These are phyloP conservation scores for Pseudococcus jackbeardsleyi DNA, from an alignment of 2,888 invertebrate genomes.

Conservation along the genomic window DNA sequence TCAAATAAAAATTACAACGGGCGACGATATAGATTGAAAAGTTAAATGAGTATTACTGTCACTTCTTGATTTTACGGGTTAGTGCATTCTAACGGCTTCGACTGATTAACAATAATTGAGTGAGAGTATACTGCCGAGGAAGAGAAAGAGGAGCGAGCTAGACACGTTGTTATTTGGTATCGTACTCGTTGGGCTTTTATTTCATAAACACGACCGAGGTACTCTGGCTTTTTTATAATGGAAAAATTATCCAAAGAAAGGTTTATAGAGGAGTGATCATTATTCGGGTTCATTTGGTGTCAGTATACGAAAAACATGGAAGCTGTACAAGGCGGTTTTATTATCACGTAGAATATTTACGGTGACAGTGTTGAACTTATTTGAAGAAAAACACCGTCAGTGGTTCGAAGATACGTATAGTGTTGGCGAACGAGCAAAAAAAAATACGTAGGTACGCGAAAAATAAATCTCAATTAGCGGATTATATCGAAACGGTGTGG, in stretches of 20 bases:
- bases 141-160: neutral
- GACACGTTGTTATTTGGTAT: neutral
- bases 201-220: neutral
- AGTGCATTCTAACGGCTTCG: conserved; percentile 58
- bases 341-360: conserved; percentile 30
- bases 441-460: neutral
- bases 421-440: neutral
- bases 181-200: neutral
- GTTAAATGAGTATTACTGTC: conserved; percentile 53
- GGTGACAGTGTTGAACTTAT: conserved; percentile 40
- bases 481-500: neutral
- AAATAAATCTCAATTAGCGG: conserved; percentile 57
- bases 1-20: conserved; percentile 49
- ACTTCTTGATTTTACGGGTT: conserved; percentile 59
- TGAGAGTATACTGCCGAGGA: conserved; percentile 19
- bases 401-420: neutral
- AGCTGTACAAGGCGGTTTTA: neutral
- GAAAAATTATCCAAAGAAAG: conserved; percentile 19
- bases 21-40: conserved; percentile 29
- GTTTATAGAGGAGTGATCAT: neutral
- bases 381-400: neutral
- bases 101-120: conserved; percentile 60
- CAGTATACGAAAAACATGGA: neutral
- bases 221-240: neutral
- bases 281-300: conserved; percentile 18